Evolutionary conservation across 2,113 vertebrate genomes (phyloP), one percentile per base, ranked within the genome.

Genomic region (Axis porcinus): DNA sequence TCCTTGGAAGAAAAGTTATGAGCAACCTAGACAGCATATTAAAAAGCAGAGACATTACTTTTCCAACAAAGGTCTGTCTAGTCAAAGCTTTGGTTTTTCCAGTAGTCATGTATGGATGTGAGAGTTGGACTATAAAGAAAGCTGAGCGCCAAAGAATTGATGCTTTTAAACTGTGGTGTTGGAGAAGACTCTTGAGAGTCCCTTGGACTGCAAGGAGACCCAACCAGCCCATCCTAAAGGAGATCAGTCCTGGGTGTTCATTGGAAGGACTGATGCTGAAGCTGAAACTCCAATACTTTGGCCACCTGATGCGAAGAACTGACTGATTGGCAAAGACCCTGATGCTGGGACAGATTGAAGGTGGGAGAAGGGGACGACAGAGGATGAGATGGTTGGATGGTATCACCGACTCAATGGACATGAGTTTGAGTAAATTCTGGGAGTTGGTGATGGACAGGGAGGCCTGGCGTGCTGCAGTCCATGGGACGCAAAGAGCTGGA

Each of bases 81-180:
- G 4, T 21, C 17, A 70, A 70, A 0, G 64, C 64, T 70, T 6
- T 11, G n/a, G 64, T 36, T 70, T 70, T 6, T 23, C n/a, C 19
- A 36, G n/a, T 70, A 0, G n/a, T 70, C 64, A 5, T 36, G 64
- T 70, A 36, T 70, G n/a, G n/a, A 21, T 70, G 10, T 12, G n/a
- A 36, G n/a, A 70, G 9, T 7, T 70, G 64, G 64, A 70, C 64
- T 12, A 2, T 36, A 1, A 70, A 36, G n/a, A 70, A 70, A 5
- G 19, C 17, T 36, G n/a, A 70, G 19, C 0, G 0, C 19, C 0
- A 0, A 70, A 23, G 64, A 70, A 23, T 6, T 12, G n/a, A 23
- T 23, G n/a, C n/a, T 70, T 70, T 11, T 70, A 2, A 23, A 36
- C 64, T 70, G 64, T 23, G n/a, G 9, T 36, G 64, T 6, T 70